A percentile compares a stretch with the other conserved stretches of the same genome.
These are phyloP conservation scores for Pleuronectes platessa DNA, from an alignment of 2,113 vertebrate species.

Conservation along the genomic window DNA sequence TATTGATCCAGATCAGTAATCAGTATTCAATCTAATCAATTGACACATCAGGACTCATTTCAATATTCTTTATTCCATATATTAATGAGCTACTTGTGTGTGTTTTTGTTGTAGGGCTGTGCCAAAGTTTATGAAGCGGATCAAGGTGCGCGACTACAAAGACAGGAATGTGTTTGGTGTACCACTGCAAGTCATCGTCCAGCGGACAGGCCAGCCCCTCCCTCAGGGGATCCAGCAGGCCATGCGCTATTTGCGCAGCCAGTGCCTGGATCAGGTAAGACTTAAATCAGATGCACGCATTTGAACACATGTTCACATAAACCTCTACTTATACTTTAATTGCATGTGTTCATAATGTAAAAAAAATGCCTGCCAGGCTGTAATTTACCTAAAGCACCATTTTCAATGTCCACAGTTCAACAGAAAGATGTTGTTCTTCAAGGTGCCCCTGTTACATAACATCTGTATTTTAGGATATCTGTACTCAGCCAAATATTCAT, in stretches of 20 bases:
- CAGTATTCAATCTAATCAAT: not conserved
- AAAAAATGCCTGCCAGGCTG: not conserved
- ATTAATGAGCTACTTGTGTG: slow-evolving; percentile 5
- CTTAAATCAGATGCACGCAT: slow-evolving; percentile 4
- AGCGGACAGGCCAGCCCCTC: slow-evolving; percentile 94
- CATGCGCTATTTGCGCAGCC: slow-evolving; percentile 90
- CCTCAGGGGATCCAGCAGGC: slow-evolving; percentile 97
- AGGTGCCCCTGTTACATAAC: slow-evolving; percentile 21
- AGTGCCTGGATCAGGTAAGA: slow-evolving; percentile 93
- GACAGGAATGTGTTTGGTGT: slow-evolving; percentile 95
- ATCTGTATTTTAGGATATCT: slow-evolving; percentile 22
- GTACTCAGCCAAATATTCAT: slow-evolving; percentile 30
- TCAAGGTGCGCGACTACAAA: slow-evolving; percentile 95
- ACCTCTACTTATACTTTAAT: not conserved
- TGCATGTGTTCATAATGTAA: not conserved
- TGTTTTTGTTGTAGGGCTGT: slow-evolving; percentile 88
- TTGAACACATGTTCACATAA: not conserved
- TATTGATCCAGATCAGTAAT: not conserved
- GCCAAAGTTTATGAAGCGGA: slow-evolving; percentile 99
- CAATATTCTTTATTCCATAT: not conserved
- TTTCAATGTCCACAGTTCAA: not conserved
- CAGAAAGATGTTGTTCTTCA: slow-evolving; percentile 1
- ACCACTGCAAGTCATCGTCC: slow-evolving; percentile 93
- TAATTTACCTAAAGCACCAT: not conserved
- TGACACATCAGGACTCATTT: not conserved